Evolutionary conservation across 2,888 invertebrate genomes (phyloP), one percentile per base, ranked within the genome.

Genomic region (Amphipoea lucens): DNA sequence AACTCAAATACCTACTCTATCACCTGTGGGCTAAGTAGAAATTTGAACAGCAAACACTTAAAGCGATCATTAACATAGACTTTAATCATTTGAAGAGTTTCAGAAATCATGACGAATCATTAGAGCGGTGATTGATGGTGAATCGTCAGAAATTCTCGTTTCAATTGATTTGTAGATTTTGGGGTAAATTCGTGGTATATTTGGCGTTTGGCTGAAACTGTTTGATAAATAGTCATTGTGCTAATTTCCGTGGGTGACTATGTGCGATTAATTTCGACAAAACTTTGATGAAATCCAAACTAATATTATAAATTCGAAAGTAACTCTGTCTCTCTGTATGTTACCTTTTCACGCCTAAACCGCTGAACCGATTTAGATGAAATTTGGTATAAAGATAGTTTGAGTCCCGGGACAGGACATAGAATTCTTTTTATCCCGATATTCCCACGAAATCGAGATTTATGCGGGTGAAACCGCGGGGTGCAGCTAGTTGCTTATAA

Each of bases 61-160:
- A 57, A 70, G 67, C 11, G 1, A 79, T 78, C 66, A 77, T 86
- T 80, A 79, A 80, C 71, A 68, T 68, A 68, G 66, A 42, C 62
- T 65, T 71, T 74, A 81, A 82, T 82, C 71, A 80, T 86, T 88
- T 81, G 78, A 86, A 68, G 82, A 88, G 67, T 79, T 57, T 63
- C 85, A 79, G 81, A 69, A 83, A 84, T 82, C 70, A 74, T 45
- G 57, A 73, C 14, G 45, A 68, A 74, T 81, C 68, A 82, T 81
- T 80, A 72, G 65, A 78, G 74, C 63, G 29, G 29, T 74, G 82
- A 74, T 74, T 63, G 77, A 74, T 85, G 45, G 54, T 40, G 86
- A 67, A 29, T 83, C 70, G 65, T 76, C 63, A 74, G 68, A 70
- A 69, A 74, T 74, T 73, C 67, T 29, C 29, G 70, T 67, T 81